Conservation (phyloP, 1,140 invertebrate species). For the Glomeris maerens region DNA sequence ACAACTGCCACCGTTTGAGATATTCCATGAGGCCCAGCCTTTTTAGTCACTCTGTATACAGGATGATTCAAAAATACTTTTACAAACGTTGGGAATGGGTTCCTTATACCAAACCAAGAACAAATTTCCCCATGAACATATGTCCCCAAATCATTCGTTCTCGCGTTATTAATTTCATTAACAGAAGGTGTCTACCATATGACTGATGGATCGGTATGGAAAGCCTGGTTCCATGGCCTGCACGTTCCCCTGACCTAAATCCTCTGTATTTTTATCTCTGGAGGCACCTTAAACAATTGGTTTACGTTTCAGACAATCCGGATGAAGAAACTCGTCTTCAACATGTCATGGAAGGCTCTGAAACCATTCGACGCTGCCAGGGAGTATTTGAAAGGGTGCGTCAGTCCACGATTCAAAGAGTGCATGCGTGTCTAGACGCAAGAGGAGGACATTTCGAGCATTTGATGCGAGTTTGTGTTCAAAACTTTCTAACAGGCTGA, state of each 20-base stretch:
- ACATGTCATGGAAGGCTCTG: conserved; percentile 4
- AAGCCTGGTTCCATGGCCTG: conserved; percentile 11
- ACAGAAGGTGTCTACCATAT: too few species aligned
- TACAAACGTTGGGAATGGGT: too few species aligned
- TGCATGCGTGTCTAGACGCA: conserved; percentile 1
- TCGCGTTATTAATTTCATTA: too few species aligned
- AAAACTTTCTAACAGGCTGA: too few species aligned
- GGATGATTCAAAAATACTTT: too few species aligned
- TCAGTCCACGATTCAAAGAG: conserved; percentile 1
- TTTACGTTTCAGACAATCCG: background rate
- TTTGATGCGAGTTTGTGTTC: too few species aligned
- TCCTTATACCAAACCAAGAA: too few species aligned
- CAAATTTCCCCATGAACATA: too few species aligned
- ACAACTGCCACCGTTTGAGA: too few species aligned
- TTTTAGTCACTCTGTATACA: too few species aligned
- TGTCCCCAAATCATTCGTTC: too few species aligned
- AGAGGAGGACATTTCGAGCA: conserved; percentile 5
- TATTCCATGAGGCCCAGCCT: too few species aligned
- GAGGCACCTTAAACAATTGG: conserved; percentile 3
- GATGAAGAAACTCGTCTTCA: background rate
- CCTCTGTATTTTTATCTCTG: conserved; percentile 13
- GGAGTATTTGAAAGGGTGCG: conserved; percentile 8
- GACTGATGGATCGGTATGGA: conserved; percentile 10
- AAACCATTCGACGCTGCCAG: conserved; percentile 2
- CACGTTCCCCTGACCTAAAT: conserved; percentile 12